A percentile compares a stretch with the other conserved stretches of the same genome.
Evolutionary conservation across 2,797 vertebrate species (phyloP).

Genomic region (Phoeniculus purpureus): DNA sequence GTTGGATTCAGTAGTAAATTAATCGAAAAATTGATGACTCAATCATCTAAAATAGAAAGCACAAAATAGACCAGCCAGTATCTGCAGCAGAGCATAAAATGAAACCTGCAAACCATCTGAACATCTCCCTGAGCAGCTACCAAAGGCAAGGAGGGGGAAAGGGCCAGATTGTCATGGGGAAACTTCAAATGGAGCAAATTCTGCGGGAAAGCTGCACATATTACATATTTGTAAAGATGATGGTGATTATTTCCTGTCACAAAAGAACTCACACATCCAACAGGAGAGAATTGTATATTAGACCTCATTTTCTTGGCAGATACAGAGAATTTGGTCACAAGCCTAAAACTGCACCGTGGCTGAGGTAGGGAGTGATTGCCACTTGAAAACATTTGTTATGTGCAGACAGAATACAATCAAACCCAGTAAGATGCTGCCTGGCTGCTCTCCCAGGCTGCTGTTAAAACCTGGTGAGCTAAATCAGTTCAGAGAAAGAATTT

Average conservation of each 20-base stretch:
- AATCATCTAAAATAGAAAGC: slow-evolving; percentile 22
- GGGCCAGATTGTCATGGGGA: not conserved
- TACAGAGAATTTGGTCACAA: slow-evolving; percentile 54
- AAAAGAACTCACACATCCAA: slow-evolving; percentile 49
- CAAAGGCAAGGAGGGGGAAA: not conserved
- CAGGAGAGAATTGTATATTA: not conserved
- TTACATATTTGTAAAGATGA: not conserved
- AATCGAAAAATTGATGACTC: slow-evolving; percentile 42
- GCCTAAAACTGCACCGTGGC: not conserved
- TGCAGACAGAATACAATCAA: slow-evolving; percentile 47
- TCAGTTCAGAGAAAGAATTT: not conserved
- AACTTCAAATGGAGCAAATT: slow-evolving; percentile 22
- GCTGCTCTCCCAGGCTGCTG: not conserved
- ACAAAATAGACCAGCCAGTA: not conserved
- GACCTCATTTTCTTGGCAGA: slow-evolving; percentile 41
- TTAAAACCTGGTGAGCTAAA: not conserved
- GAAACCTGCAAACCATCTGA: slow-evolving; percentile 36
- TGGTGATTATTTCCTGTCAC: slow-evolving; percentile 43
- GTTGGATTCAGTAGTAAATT: slow-evolving; percentile 13
- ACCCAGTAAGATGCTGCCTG: not conserved
- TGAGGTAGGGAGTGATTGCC: slow-evolving; percentile 47
- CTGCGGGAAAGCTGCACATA: slow-evolving; percentile 27
- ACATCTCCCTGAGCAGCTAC: not conserved
- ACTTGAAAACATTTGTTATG: slow-evolving; percentile 31
- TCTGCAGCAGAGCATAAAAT: slow-evolving; percentile 52